Base-by-base conservation (phyloP, 2,113 vertebrate species). In the Sterrhoptilus dennistouni region DNA sequence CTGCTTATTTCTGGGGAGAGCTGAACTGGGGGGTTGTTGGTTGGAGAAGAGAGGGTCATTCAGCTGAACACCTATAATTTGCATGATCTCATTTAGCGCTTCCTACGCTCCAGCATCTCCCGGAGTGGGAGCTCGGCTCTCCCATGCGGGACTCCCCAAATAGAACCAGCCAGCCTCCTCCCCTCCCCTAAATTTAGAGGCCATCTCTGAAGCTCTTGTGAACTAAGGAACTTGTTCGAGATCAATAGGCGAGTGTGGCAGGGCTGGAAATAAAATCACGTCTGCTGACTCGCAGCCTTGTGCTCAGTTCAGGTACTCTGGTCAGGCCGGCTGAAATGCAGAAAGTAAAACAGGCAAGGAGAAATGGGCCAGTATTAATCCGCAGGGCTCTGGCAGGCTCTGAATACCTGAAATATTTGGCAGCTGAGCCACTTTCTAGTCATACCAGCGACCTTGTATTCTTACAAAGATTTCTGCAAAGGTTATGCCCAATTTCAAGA, bases 391-490 rank as follows among this genome's bases (percentile, higher is more conserved):
- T 96, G 95, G 92, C 93, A 90, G 95, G 23, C 93, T 91, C 80
- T 61, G 88, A 97, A 96, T 96, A 96, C 95, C 96, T 96, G 95
- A 94, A 94, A 97, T 96, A 93, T 63, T 97, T 96, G 96, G 95
- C 93, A 97, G 92, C 95, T 86, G 76, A 94, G 76, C 72, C 83
- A 63, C 90, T 97, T 86, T 86, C 88, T 90, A 96, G 88, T 96
- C 90, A 83, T 96, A 97, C 90, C 76, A 92, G 79, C 28, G 57
- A 71, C 64, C 45, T 92, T 79, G 23, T 47, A 78, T 92, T 84
- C 85, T 86, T 79, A 4, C 76, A 27, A 57, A 94, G 93, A 92
- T 82, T 89, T 90, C 79, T 92, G 60, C 82, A 75, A 45, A 90
- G 68, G 65, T 92, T 96, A 75, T 90, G 56, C 89, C 90, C 57